These are phyloP conservation scores for Chiridota heheva DNA, from an alignment of 35 echinoderm and acorn worm species.

Conservation along the genomic window DNA sequence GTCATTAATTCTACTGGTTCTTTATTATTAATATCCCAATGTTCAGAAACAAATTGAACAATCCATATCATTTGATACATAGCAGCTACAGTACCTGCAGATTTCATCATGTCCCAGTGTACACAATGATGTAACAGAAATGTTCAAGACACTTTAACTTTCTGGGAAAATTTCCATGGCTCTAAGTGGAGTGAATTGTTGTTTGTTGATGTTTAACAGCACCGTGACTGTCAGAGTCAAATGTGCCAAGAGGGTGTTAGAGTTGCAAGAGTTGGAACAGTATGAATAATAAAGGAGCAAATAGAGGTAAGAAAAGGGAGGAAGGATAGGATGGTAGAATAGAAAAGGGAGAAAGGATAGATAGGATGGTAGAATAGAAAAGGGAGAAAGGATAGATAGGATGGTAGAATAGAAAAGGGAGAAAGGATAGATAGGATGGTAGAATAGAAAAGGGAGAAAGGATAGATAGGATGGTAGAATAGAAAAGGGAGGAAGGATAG, in stretches of 20 bases:
- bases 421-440: background rate
- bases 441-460: background rate
- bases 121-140: background rate
- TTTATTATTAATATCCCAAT: background rate
- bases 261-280: no score
- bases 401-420: background rate
- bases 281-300: no score
- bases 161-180: background rate
- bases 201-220: no score
- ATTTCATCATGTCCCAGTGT: no score
- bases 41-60: no score
- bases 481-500: background rate
- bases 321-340: no score
- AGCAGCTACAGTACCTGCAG: no score
- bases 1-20: background rate
- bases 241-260: background rate
- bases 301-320: background rate
- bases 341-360: no score
- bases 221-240: no score
- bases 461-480: background rate
- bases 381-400: background rate
- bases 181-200: background rate
- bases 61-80: no score
- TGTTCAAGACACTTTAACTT: background rate
- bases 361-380: background rate